Base-by-base conservation (phyloP, 2,797 vertebrate species). In the Sebastes nivosus region DNA sequence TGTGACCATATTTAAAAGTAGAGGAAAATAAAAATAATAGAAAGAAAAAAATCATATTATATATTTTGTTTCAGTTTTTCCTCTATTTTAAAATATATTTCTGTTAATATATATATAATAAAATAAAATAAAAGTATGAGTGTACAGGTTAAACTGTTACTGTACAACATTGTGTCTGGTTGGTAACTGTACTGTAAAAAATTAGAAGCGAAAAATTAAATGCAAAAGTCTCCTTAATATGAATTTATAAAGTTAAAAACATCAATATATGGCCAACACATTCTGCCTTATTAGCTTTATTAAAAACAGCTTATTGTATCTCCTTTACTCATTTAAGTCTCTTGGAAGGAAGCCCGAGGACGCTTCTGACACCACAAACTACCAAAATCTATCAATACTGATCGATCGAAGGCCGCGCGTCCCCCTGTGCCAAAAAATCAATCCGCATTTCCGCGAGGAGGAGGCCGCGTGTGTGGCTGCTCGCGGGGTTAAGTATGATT, bases 401-500 rank as follows among this genome's bases (percentile, higher is more conserved):
- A 93, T 93, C 89, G 91, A 93, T 92, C 77, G 5, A 73, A 83
- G 87, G 81, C 83, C 87, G 77, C 80, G 59, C 81, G 52, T 85
- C 65, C 55, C 55, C 24, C 38, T 16, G 14, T 63, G 76, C 72
- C 67, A 71, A 83, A 88, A 91, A 93, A 95, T 95, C 93, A 90
- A 95, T 95, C 72, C 61, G 87, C 89, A 91, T 92, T 92, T 94
- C 92, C 91, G 73, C 84, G 66, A 27, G 76, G 65, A 63, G 60
- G 79, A 79, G 81, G 88, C 88, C 80, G 73, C 64, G 80, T 75
- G 13, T 16, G 82, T 55, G 83, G 80, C 81, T 75, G 88, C 77
- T 80, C 79, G 61, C 76, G 67, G 81, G 86, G 86, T 93, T 93
- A 90, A 94, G 92, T 91, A 79, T 91, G 92, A 94, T 93, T 88